Base-by-base conservation (phyloP, 2,113 vertebrate genomes). In the Dermatemys mawii region DNA sequence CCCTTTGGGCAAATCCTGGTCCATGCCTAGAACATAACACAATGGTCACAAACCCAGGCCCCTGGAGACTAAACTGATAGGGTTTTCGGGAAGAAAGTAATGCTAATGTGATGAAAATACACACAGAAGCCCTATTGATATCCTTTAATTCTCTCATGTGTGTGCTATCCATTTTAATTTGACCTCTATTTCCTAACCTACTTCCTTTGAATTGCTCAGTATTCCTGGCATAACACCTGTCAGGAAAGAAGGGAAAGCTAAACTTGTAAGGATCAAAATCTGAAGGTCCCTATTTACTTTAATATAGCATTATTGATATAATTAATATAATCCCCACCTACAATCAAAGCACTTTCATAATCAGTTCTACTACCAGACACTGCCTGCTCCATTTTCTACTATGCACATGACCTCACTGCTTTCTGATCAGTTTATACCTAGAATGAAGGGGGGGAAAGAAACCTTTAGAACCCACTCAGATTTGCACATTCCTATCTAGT, bases 141-240 rank as follows among this genome's bases (percentile, higher is more conserved):
- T 54, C 88, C 60, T 95, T 94, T 91, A 87, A 93, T 96, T 94
- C 89, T 91, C 81, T 79, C 84, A 55, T 81, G 84, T 81, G 88
- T 4, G 0, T 86, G 84, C 26, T 79, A 46, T 63, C 95, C 29
- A 91, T 96, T 95, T 96, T 93, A 85, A 87, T 88, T 81, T 75
- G 90, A 94, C 87, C 94, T 84, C 95, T 88, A 79, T 22, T 63
- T 93, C 82, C 82, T 63, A 83, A 53, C 55, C 32, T 29, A 16
- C 85, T 94, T 54, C 46, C 86, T 96, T 79, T 84, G 38, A 95
- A 83, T 96, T 60, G 38, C 84, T 97, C 48, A 63, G 54, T 87
- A 85, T 35, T 84, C 76, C 83, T 91, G 86, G 54, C 92, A 82
- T 27, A 60, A 53, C n/a, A 90, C 41, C 55, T 75, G 51, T 53